These are phyloP conservation scores for Archegozetes longisetosus DNA, from an alignment of 1,140 invertebrate species.

Conservation along the genomic window DNA sequence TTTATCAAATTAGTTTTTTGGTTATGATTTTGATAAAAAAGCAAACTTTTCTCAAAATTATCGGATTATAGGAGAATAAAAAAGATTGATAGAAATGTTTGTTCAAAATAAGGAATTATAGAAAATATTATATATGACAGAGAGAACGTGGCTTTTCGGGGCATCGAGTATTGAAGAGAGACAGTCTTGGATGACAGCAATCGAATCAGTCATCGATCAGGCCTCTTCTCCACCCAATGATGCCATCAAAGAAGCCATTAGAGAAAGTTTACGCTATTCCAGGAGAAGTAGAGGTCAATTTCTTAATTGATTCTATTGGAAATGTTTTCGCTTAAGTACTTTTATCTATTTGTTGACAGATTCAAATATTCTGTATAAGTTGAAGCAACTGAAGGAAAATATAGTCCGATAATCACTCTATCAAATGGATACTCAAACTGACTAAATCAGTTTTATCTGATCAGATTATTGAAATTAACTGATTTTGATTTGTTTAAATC, in stretches of 20 bases:
- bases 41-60: too few relatives aligned
- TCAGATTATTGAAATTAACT: too few relatives aligned
- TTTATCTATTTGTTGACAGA: background rate
- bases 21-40: too few relatives aligned
- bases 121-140: too few relatives aligned
- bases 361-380: background rate
- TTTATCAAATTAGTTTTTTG: background rate
- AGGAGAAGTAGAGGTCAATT: conserved; percentile 1
- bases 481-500: too few relatives aligned
- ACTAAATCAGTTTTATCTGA: too few relatives aligned
- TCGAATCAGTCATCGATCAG: conserved; percentile 33
- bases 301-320: too few relatives aligned
- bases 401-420: background rate
- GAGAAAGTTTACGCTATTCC: conserved; percentile 12
- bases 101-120: too few relatives aligned
- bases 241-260: conserved; percentile 16
- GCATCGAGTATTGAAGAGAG: conserved; percentile 56
- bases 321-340: too few relatives aligned
- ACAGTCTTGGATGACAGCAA: conserved; percentile 56
- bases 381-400: background rate
- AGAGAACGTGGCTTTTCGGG: conserved; percentile 62
- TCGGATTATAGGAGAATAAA: too few relatives aligned
- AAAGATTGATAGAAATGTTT: too few relatives aligned
- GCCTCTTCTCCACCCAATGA: conserved; percentile 12
- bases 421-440: too few relatives aligned